These are phyloP conservation scores for Pasiphila rectangulata DNA, from an alignment of 2,888 invertebrate genomes.

Conservation along the genomic window DNA sequence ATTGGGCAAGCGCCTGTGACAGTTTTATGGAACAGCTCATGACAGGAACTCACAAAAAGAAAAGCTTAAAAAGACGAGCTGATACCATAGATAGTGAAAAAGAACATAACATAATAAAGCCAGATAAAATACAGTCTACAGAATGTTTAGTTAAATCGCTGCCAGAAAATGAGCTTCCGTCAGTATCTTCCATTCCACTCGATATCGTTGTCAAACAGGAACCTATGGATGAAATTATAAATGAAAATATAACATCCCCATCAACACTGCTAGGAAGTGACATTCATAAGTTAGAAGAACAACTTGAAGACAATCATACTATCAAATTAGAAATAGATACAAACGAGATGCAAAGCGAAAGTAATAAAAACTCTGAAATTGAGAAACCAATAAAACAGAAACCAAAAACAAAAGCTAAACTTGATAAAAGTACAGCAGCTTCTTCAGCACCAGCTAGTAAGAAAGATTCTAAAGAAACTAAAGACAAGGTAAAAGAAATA, in stretches of 20 bases:
- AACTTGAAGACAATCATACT: slow-evolving; percentile 38
- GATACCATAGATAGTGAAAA: slow-evolving; percentile 52
- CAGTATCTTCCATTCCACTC: slow-evolving; percentile 5
- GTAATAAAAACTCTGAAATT: slow-evolving; percentile 22
- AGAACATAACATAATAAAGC: slow-evolving; percentile 29
- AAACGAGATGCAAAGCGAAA: slow-evolving; percentile 27
- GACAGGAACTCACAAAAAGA: slow-evolving; percentile 80
- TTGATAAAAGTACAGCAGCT: slow-evolving; percentile 39
- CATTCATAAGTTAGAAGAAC: slow-evolving; percentile 43
- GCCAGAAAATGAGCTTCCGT: slow-evolving; percentile 26
- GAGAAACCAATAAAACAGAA: slow-evolving; percentile 49
- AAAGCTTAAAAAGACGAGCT: slow-evolving; percentile 73
- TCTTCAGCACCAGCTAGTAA: slow-evolving; percentile 36
- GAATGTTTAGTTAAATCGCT: slow-evolving; percentile 25
- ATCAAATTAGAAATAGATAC: background rate
- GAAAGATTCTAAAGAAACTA: slow-evolving; percentile 48
- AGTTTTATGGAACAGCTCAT: slow-evolving; percentile 89
- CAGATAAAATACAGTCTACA: slow-evolving; percentile 21
- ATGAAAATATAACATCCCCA: slow-evolving; percentile 29
- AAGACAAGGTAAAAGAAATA: slow-evolving; percentile 49
- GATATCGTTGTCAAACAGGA: slow-evolving; percentile 55
- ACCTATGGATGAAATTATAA: slow-evolving; percentile 56
- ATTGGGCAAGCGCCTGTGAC: slow-evolving; percentile 88
- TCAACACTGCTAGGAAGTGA: slow-evolving; percentile 35
- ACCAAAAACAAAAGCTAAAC: slow-evolving; percentile 47